Evolutionary conservation across 2,113 vertebrate species (phyloP), one percentile per base, ranked within the genome.

Genomic region (Centropus unirufus): DNA sequence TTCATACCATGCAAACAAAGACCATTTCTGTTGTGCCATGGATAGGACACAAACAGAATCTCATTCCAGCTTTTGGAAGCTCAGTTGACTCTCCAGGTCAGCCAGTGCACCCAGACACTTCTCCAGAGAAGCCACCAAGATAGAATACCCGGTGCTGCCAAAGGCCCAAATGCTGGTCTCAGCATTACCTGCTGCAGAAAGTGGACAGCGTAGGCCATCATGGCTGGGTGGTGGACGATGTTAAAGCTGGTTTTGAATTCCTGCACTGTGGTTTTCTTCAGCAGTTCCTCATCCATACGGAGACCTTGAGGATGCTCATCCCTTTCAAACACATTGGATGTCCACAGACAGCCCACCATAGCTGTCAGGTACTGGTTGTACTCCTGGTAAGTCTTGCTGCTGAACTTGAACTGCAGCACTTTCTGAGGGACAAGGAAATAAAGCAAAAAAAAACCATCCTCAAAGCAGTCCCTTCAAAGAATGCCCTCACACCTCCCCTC

Each of bases 301-400:
- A 98, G 64, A 8, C 96, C 98, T 19, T 95, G 97, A 52, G 96
- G 93, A 70, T 96, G 95, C 49, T 7, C 34, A 52, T 96, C 98
- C 27, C 97, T 97, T 34, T 97, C 89, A 94, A 99, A 99, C 12
- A 91, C 97, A 69, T 59, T 98, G 52, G 98, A 98, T 85, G 98
- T 99, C 99, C 99, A 99, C 87, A 99, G 97, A 84, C 98, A 99
- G 92, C 97, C 98, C 78, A 99, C 98, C 98, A 99, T 99, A 59
- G 97, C 55, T 57, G 94, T 96, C 55, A 98, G 34, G 75, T 99
- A 99, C 44, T 97, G 94, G 97, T 99, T 99, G 97, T 99, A 99
- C 89, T 99, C 97, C 2, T 92, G 87, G 93, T 98, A 99, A 0
- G 98, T 99, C 91, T 97, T 97, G 44, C 91, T 98, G 96, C 97